Evolutionary conservation across 1,140 invertebrate species (phyloP).

Genomic region (Cyclina sinensis): DNA sequence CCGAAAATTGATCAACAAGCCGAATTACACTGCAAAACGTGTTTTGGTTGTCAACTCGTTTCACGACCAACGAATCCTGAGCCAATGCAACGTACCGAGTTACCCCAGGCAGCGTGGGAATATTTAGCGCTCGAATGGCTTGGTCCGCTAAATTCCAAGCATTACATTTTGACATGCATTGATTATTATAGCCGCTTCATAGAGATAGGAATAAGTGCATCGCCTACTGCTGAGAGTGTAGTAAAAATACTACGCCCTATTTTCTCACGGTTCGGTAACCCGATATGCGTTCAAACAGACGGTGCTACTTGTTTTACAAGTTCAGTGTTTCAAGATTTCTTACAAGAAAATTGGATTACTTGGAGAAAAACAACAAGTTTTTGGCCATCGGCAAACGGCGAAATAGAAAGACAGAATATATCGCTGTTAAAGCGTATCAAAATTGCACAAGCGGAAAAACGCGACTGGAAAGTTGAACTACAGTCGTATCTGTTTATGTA

Average conservation of each 20-base stretch:
- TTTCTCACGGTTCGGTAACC: conserved; percentile 66
- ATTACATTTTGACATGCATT: conserved; percentile 63
- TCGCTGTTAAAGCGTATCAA: conserved; percentile 66
- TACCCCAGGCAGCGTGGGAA: conserved; percentile 67
- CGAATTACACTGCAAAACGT: conserved; percentile 61
- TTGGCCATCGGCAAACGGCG: conserved; percentile 72
- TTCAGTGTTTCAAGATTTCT: conserved; percentile 6
- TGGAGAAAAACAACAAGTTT: conserved; percentile 49
- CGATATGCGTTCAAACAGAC: conserved; percentile 52
- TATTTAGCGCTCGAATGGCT: conserved; percentile 68
- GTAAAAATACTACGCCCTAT: conserved; percentile 43
- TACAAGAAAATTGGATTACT: conserved; percentile 52
- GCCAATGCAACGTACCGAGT: conserved; percentile 46
- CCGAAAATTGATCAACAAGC: conserved; percentile 70
- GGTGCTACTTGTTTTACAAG: conserved; percentile 58
- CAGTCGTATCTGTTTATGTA: conserved; percentile 68
- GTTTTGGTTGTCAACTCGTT: conserved; percentile 69
- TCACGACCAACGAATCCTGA: not conserved
- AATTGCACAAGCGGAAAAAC: conserved; percentile 60
- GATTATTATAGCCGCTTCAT: conserved; percentile 72
- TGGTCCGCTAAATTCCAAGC: conserved; percentile 63
- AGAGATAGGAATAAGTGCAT: conserved; percentile 55
- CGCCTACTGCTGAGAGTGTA: conserved; percentile 54
- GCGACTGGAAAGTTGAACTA: conserved; percentile 69
- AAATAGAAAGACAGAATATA: conserved; percentile 69